phyloP scores from a whole-genome alignment of 2,113 vertebrate genomes.

The Hippocampus abdominalis region DNA sequence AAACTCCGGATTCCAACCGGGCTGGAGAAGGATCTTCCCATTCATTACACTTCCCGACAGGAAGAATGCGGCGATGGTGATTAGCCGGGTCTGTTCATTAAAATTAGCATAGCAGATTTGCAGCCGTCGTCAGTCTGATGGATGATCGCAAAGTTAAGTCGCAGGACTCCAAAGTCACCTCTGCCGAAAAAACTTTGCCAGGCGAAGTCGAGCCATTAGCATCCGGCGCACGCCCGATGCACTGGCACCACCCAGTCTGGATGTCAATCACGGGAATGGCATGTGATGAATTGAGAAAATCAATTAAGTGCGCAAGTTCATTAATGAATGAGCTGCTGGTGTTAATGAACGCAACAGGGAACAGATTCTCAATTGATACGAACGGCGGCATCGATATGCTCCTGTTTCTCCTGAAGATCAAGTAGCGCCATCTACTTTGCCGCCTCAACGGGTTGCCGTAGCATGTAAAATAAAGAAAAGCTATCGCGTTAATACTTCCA shows the following conservation, averaged over 20 bases:
- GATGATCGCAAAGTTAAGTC: slow-evolving; percentile 34
- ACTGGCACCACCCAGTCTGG: slow-evolving; percentile 39
- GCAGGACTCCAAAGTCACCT: slow-evolving; percentile 39
- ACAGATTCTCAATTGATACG: not conserved
- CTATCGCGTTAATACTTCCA: not conserved
- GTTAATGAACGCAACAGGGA: not conserved
- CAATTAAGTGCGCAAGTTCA: slow-evolving; percentile 56
- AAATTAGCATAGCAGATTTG: not conserved
- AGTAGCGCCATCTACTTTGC: too few species aligned
- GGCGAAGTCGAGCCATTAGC: slow-evolving; percentile 41
- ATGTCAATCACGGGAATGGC: slow-evolving; percentile 46
- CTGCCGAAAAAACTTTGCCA: slow-evolving; percentile 42
- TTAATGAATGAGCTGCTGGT: slow-evolving; percentile 41
- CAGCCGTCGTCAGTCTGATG: slow-evolving; percentile 24
- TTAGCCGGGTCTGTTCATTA: slow-evolving; percentile 14
- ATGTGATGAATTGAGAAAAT: slow-evolving; percentile 56
- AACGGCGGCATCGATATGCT: too few species aligned
- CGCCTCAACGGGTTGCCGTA: too few species aligned
- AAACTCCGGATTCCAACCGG: slow-evolving; percentile 6
- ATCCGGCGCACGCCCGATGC: slow-evolving; percentile 48
- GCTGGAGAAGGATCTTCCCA: slow-evolving; percentile 1
- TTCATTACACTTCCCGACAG: not conserved
- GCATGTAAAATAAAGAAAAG: not conserved
- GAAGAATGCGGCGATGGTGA: not conserved
- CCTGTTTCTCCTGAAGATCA: too few species aligned